phyloP scores from a whole-genome alignment of 2,113 vertebrate species.

The Suncus etruscus region DNA sequence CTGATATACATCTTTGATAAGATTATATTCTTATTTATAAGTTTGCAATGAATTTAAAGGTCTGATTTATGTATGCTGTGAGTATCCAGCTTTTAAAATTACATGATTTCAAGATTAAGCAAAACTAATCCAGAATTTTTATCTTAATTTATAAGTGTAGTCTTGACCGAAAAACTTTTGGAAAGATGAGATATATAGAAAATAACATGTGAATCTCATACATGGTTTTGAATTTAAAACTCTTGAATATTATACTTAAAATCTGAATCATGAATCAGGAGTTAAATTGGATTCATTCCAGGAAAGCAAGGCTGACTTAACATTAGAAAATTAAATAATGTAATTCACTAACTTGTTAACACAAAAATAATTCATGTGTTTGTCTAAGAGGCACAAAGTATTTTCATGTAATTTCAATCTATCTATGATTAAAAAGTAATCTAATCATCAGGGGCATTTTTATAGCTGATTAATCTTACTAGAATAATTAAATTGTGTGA shows the following conservation, averaged over 20 bases:
- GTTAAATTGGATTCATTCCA: neutral
- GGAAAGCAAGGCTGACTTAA: neutral
- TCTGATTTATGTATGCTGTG: too few relatives aligned
- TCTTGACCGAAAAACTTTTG: neutral
- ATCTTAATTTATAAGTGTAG: neutral
- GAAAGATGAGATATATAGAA: neutral
- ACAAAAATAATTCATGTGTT: conserved; percentile 23
- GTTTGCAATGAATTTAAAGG: too few relatives aligned
- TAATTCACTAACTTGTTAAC: conserved; percentile 1
- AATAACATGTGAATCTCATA: neutral
- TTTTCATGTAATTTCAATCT: conserved; percentile 40
- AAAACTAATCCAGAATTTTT: too few relatives aligned
- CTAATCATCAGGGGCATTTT: neutral
- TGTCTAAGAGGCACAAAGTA: neutral
- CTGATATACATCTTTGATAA: too few relatives aligned
- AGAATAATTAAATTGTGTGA: too few relatives aligned
- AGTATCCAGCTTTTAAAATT: too few relatives aligned
- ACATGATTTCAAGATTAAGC: too few relatives aligned
- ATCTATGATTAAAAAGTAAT: conserved; percentile 6
- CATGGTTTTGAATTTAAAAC: neutral
- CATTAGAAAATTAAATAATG: conserved; percentile 12
- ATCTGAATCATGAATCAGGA: neutral
- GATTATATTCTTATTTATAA: too few relatives aligned
- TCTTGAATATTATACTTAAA: neutral
- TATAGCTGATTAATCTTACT: too few relatives aligned